Percentiles rank a stretch among this genome's conserved stretches.
These are phyloP conservation scores for Hypercompe scribonia DNA, from an alignment of 2,888 invertebrate species.

Conservation along the genomic window DNA sequence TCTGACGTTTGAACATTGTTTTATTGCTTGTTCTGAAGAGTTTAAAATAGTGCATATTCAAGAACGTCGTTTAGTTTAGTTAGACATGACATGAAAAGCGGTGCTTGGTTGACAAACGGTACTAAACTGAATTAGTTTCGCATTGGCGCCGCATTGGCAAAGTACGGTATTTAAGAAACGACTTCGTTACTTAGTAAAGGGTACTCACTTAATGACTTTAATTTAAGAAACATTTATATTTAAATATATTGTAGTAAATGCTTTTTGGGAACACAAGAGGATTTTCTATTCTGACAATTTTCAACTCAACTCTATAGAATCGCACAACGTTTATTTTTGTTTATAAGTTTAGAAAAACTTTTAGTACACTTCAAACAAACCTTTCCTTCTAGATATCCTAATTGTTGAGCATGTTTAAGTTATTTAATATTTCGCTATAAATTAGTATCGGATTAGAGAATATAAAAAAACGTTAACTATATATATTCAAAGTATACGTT, in stretches of 20 bases:
- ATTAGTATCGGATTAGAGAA: background rate
- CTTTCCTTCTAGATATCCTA: background rate
- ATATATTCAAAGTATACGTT: background rate
- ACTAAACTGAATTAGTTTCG: constrained; percentile 32
- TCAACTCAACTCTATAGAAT: no score
- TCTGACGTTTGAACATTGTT: background rate
- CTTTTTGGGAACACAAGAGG: background rate
- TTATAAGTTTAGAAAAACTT: no score
- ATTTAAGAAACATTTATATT: background rate
- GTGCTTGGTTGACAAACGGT: constrained; percentile 21
- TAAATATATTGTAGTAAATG: background rate
- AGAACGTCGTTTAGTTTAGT: constrained; percentile 3
- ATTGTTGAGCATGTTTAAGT: no score
- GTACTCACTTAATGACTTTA: background rate
- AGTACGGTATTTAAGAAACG: constrained; percentile 21
- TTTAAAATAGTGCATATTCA: constrained; percentile 9
- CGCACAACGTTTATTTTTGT: no score
- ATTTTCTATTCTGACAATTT: background rate
- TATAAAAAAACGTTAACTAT: background rate
- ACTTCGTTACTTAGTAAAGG: background rate
- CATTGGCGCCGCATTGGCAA: constrained; percentile 10
- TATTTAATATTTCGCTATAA: background rate
- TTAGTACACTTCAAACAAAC: no score
- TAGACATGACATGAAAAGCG: constrained; percentile 16
- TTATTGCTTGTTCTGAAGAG: constrained; percentile 1